Conservation (phyloP, 2,797 vertebrate genomes). For the Hipposideros larvatus region DNA sequence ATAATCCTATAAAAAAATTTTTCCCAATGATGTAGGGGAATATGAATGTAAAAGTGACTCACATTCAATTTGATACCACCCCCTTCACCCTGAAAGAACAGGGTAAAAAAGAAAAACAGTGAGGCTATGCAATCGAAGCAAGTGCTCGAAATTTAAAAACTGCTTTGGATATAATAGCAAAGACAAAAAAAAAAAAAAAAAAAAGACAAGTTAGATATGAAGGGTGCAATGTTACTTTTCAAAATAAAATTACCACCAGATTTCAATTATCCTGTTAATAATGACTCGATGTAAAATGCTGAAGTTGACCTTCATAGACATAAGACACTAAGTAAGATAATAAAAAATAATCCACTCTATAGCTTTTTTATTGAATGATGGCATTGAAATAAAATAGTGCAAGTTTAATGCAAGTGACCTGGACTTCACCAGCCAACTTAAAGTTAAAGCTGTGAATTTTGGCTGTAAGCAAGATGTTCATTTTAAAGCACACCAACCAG, state of each 20-base stretch:
- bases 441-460: slow-evolving; percentile 38
- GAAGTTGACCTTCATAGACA: background rate
- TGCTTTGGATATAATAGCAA: slow-evolving; percentile 12
- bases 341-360: background rate
- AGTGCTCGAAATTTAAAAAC: slow-evolving; percentile 54
- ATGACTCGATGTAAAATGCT: slow-evolving; percentile 19
- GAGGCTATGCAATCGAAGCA: slow-evolving; percentile 13
- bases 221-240: slow-evolving; percentile 13
- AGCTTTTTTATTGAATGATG: slow-evolving; percentile 13
- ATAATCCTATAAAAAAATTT: slow-evolving; percentile 49
- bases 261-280: slow-evolving; percentile 44
- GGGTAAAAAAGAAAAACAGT: background rate
- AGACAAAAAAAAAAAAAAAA: slow-evolving; percentile 26
- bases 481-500: slow-evolving; percentile 60
- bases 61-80: slow-evolving; percentile 69
- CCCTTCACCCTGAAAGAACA: slow-evolving; percentile 53
- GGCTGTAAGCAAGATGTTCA: slow-evolving; percentile 18
- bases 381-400: slow-evolving; percentile 20
- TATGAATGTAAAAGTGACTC: slow-evolving; percentile 72
- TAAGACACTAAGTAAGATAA: background rate
- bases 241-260: slow-evolving; percentile 46
- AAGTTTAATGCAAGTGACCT: slow-evolving; percentile 10
- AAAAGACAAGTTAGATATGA: slow-evolving; percentile 26
- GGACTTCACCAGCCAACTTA: background rate
- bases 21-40: slow-evolving; percentile 67